phyloP scores from a whole-genome alignment of 2,888 invertebrate species.

The Nomada flava region DNA sequence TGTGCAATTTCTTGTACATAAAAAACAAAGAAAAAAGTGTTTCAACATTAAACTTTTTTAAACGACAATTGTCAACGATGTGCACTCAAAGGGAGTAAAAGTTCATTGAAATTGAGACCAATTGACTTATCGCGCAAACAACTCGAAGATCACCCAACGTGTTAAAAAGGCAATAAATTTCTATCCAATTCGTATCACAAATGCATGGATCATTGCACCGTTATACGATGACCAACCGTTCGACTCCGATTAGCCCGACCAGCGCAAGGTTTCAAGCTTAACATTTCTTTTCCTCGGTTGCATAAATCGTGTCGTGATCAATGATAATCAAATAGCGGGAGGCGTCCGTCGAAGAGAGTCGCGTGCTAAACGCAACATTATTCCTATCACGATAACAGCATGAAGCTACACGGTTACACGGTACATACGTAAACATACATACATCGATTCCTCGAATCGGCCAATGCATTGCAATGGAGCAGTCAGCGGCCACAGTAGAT shows the following conservation, averaged over 20 bases:
- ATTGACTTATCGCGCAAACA: no score
- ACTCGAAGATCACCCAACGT: background rate
- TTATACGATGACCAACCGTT: background rate
- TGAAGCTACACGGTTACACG: background rate
- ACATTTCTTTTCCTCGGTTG: constrained; percentile 11
- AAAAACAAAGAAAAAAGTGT: no score
- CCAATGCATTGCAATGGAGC: background rate
- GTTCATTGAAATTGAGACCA: no score
- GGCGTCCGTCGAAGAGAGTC: background rate
- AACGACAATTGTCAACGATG: background rate
- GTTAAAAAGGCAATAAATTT: background rate
- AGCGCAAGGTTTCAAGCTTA: background rate
- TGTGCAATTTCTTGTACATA: no score
- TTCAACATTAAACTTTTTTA: no score
- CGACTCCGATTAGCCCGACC: background rate
- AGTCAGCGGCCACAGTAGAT: background rate
- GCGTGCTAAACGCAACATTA: background rate
- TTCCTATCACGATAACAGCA: background rate
- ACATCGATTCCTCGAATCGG: constrained; percentile 4
- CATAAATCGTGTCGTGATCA: constrained; percentile 19
- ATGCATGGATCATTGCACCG: background rate
- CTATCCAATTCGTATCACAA: background rate
- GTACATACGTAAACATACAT: background rate
- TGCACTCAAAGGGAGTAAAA: no score
- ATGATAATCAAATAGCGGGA: background rate